Base-by-base conservation (phyloP, 2,113 vertebrate species). In the Lophius piscatorius region DNA sequence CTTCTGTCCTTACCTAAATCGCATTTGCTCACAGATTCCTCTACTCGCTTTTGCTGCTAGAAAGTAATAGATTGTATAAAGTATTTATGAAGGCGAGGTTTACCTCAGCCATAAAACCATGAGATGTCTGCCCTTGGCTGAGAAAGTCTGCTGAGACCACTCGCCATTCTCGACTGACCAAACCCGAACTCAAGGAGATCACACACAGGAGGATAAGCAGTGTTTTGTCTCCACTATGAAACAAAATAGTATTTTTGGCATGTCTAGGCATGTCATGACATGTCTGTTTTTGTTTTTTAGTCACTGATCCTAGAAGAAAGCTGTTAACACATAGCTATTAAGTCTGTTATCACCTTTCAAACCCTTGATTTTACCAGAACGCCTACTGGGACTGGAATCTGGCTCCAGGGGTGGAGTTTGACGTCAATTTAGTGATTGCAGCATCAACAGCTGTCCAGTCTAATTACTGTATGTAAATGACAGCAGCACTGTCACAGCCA, bases 381-480 rank as follows among this genome's bases (percentile, higher is more conserved):
- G n/a, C n/a, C n/a, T n/a, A n/a, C n/a, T 28, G 26, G 26, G 9
- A 28, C 26, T 28, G 26, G 26, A 28, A 6, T 28, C 50, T 41
- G 70, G 74, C 74, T 80, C 70, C 59, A 46, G 57, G 61, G 70
- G 42, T 58, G 71, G 34, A 74, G 68, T 80, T 74, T 73, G 81
- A 70, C 45, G 42, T 78, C 78, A 75, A 56, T 70, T 86, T 74
- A 83, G 81, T 68, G 59, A 56, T 58, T 72, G 71, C 70, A 57
- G 70, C 81, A 83, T 79, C 84, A 86, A 70, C 87, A 91, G 88
- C 74, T 86, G 72, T 74, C 81, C 67, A 26, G 44, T 85, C 74
- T 91, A 87, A 91, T 91, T 90, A 81, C 71, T 65, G 74, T 60
- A 82, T 88, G 86, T 79, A 91, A 91, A 91, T 88, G 82, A 83